Evolutionary conservation across 2,113 vertebrate genomes (phyloP), one percentile per base, ranked within the genome.

Genomic region (Burhinus oedicnemus): DNA sequence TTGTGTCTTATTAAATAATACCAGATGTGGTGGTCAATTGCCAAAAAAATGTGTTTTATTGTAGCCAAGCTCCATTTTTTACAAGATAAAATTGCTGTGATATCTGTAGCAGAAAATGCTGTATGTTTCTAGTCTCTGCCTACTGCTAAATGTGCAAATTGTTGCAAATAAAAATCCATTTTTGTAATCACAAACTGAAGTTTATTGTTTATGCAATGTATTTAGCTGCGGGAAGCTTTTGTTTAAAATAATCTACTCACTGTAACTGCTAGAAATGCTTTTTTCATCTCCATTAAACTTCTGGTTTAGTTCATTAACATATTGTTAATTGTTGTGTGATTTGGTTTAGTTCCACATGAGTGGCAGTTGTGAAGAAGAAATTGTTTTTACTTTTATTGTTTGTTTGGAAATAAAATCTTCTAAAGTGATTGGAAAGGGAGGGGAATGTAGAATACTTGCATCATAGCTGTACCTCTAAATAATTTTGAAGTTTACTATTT

Each of bases 241-340:
- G 83, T 93, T 95, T 94, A 82, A 93, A 83, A 89, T 80, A 88
- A 77, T 85, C 36, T 55, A 9, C 54, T 87, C 11, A 1, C 20
- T 75, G 25, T 58, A 76, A 81, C 30, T 51, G 62, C 21, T 89
- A 76, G 47, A 92, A 87, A 84, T 4, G 13, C 4, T 85, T 70
- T 91, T 68, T 84, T 26, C 1, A 8, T 82, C 71, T 80, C 78
- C 81, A 88, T 93, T 94, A 93, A 95, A 62, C 40, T 96, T 95
- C 70, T 96, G 86, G 14, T 40, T 97, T 95, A 90, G 42, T 78
- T 92, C 13, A 93, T 95, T 96, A 96, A 57, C 54, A 79, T 78
- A 82, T 93, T 97, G 83, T 49, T 93, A 97, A 92, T 92, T 90
- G 79, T 74, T 91, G 64, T 89, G 74, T 84, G 80, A 96, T 96